These are phyloP conservation scores for Microcebus ravelobensis DNA, from an alignment of 2,113 vertebrate species.

Conservation along the genomic window DNA sequence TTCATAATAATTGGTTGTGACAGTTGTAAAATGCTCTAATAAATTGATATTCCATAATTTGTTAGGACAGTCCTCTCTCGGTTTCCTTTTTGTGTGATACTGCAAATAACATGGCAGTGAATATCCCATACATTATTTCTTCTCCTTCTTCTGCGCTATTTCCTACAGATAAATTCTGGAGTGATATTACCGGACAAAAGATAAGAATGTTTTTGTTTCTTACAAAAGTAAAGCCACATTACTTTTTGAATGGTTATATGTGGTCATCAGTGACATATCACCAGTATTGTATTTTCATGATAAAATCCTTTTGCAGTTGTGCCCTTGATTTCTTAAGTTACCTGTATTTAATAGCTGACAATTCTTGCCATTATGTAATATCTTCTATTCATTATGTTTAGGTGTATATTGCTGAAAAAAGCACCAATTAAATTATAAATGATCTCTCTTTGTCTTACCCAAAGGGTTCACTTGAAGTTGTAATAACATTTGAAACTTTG, in stretches of 20 bases:
- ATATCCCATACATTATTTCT: not conserved
- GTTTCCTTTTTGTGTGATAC: not conserved
- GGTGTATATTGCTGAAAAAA: not conserved
- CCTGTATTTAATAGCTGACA: not conserved
- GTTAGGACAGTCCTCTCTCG: not conserved
- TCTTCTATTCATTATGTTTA: conserved; percentile 10
- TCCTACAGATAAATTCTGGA: not conserved
- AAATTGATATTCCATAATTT: not conserved
- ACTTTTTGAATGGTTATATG: not conserved
- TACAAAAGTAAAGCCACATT: not conserved
- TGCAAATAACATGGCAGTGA: not conserved
- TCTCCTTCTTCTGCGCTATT: not conserved
- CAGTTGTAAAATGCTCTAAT: not conserved
- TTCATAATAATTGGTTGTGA: not conserved
- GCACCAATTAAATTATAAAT: conserved; percentile 2
- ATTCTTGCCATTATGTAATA: not conserved
- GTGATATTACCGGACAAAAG: not conserved
- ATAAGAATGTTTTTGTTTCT: not conserved
- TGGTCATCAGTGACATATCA: not conserved
- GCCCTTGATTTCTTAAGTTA: not conserved
- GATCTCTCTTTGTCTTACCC: conserved; percentile 2
- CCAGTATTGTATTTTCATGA: not conserved
- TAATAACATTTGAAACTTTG: not conserved
- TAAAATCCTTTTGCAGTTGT: not conserved
- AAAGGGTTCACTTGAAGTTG: conserved; percentile 2